Evolutionary conservation across 2,888 invertebrate species (phyloP).

Genomic region (Tenthredo notha): DNA sequence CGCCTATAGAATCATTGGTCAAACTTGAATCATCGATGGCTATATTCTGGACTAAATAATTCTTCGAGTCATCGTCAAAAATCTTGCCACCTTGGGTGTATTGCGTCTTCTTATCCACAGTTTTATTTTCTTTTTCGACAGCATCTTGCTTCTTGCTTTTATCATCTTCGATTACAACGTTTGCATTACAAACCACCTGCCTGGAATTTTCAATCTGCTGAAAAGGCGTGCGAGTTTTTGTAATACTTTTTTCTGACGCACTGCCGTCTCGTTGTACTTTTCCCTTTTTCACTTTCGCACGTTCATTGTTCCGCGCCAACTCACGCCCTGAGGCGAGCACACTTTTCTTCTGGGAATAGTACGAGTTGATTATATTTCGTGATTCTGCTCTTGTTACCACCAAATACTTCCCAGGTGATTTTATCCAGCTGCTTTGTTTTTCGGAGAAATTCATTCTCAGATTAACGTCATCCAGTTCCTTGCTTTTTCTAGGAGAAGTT

Average conservation of each 20-base stretch:
- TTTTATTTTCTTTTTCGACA: background rate
- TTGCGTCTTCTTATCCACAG: background rate
- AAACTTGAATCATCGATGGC: background rate
- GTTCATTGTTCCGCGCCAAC: background rate
- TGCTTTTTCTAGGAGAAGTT: background rate
- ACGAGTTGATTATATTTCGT: slow-evolving; percentile 29
- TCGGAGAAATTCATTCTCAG: background rate
- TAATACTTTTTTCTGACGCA: slow-evolving; percentile 16
- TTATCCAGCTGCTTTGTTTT: background rate
- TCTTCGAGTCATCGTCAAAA: background rate
- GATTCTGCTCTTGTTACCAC: slow-evolving; percentile 29
- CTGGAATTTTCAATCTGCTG: slow-evolving; percentile 24
- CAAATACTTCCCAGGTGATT: slow-evolving; percentile 22
- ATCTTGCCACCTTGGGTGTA: background rate
- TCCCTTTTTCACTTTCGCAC: slow-evolving; percentile 18
- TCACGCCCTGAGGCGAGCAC: background rate
- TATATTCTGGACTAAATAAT: background rate
- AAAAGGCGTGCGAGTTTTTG: slow-evolving; percentile 19
- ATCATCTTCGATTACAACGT: background rate
- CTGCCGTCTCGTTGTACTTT: background rate
- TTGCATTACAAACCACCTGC: background rate
- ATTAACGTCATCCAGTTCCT: background rate
- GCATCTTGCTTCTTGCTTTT: background rate
- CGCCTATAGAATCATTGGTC: background rate
- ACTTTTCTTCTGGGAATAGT: slow-evolving; percentile 8